Conservation (phyloP, 2,888 invertebrate species). For the Lepidochrysops patricia region DNA sequence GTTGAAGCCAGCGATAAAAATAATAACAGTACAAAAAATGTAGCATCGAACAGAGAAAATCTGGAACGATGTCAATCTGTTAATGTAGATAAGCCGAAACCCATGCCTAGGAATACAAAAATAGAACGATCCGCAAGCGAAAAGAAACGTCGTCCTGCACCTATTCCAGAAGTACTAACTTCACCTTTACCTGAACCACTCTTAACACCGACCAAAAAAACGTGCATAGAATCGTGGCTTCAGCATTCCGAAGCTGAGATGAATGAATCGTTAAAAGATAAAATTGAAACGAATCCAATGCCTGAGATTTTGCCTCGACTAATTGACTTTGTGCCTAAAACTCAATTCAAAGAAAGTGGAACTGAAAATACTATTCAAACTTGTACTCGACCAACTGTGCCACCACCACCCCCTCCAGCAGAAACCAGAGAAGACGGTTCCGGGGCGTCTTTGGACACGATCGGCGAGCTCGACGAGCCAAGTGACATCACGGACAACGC, state of each 20-base stretch:
- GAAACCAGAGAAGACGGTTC: conserved; percentile 72
- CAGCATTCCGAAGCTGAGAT: conserved; percentile 67
- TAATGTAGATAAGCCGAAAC: conserved; percentile 66
- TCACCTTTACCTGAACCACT: conserved; percentile 49
- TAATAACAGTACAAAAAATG: conserved; percentile 45
- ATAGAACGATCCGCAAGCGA: conserved; percentile 55
- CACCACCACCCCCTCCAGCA: conserved; percentile 55
- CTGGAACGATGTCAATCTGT: conserved; percentile 30
- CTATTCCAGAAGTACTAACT: conserved; percentile 44
- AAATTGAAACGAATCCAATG: conserved; percentile 49
- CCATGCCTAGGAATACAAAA: conserved; percentile 70
- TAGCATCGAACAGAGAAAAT: conserved; percentile 30
- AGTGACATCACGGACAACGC: conserved; percentile 54
- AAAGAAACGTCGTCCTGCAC: conserved; percentile 49
- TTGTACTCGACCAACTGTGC: conserved; percentile 50
- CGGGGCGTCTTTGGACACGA: conserved; percentile 78
- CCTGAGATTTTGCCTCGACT: conserved; percentile 77
- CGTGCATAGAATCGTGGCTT: conserved; percentile 65
- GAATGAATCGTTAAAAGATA: conserved; percentile 55
- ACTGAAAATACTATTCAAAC: conserved; percentile 32
- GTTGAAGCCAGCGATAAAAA: conserved; percentile 52
- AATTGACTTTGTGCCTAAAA: conserved; percentile 82
- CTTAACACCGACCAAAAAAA: conserved; percentile 63
- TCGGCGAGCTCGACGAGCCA: conserved; percentile 80
- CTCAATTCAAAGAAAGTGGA: conserved; percentile 55